These are phyloP conservation scores for Oophaga sylvatica DNA, from an alignment of 2,797 vertebrate genomes.

Conservation along the genomic window DNA sequence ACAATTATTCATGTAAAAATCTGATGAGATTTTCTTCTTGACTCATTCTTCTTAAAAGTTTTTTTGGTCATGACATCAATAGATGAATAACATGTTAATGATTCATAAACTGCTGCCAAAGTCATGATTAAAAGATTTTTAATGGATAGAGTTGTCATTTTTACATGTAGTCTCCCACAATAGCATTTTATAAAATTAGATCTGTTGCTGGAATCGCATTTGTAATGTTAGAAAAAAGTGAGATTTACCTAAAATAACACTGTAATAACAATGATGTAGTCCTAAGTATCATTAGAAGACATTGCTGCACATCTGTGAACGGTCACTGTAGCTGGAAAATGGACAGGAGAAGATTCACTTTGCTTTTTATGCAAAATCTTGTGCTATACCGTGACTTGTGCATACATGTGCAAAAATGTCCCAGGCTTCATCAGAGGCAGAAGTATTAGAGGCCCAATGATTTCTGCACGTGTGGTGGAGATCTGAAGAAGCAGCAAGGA, in stretches of 20 bases:
- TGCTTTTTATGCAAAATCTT: too few relatives aligned
- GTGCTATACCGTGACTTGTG: too few relatives aligned
- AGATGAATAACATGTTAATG: constrained; percentile 31
- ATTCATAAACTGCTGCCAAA: constrained; percentile 31
- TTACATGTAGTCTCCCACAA: background rate
- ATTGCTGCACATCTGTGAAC: background rate
- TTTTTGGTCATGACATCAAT: constrained; percentile 37
- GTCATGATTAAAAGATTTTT: constrained; percentile 30
- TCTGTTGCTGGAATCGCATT: background rate
- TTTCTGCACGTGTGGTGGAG: too few relatives aligned
- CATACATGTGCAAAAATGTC: too few relatives aligned
- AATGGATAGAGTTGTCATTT: constrained; percentile 8
- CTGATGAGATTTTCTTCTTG: constrained; percentile 21
- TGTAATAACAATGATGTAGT: background rate
- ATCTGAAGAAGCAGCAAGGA: too few relatives aligned
- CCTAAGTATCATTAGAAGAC: background rate
- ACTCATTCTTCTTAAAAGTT: constrained; percentile 28
- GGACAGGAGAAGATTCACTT: too few relatives aligned
- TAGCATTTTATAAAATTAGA: background rate
- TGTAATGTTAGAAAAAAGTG: background rate
- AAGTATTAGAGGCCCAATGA: too few relatives aligned
- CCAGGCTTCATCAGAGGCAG: too few relatives aligned
- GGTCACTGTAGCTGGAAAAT: background rate
- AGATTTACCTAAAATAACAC: background rate
- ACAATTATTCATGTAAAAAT: constrained; percentile 27